Base-by-base conservation (phyloP, 1,140 invertebrate genomes). In the Formica exsecta region DNA sequence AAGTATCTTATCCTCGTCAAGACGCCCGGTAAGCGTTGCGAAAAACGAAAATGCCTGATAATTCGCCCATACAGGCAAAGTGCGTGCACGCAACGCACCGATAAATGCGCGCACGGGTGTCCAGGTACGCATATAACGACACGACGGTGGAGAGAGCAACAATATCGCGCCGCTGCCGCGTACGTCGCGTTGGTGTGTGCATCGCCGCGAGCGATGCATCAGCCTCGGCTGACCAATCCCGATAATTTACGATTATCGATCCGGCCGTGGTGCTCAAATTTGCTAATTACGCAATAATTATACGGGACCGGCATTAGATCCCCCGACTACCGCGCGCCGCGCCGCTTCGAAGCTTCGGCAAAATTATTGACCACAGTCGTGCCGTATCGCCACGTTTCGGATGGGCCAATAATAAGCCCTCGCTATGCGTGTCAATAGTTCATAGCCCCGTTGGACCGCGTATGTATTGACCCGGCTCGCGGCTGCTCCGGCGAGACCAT, bases 241-340 rank as follows among this genome's bases (percentile, higher is more conserved):
- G 88, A 92, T 92, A 91, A 92, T 92, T 92, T 91, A 92, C 90
- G 91, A 92, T 91, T 91, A 92, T 92, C 90, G 91, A 92, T 91
- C 90, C 83, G 88, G n/a, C 89, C 89, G 88, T 91, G 90, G 90
- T 89, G 91, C 88, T 92, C 91, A 92, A 92, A 92, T 92, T 92
- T 91, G 91, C 91, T 92, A 92, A 92, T 92, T 92, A 92, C 91
- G 88, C 88, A 92, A 92, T 92, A 92, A 92, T 92, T 92, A 92
- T 90, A 91, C 91, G 91, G 54, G 54, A 81, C 85, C 91, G 86
- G 88, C 88, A 89, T 91, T 89, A 91, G 90, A 90, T 90, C 57
- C 79, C 80, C 65, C 57, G 81, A 89, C 76, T 81, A 77, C 75
- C 54, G 54, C 85, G 61, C 61, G 61, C 5, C 61, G 25, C 61